phyloP scores from a whole-genome alignment of 2,888 invertebrate genomes.

The Lasioglossum malachurum region DNA sequence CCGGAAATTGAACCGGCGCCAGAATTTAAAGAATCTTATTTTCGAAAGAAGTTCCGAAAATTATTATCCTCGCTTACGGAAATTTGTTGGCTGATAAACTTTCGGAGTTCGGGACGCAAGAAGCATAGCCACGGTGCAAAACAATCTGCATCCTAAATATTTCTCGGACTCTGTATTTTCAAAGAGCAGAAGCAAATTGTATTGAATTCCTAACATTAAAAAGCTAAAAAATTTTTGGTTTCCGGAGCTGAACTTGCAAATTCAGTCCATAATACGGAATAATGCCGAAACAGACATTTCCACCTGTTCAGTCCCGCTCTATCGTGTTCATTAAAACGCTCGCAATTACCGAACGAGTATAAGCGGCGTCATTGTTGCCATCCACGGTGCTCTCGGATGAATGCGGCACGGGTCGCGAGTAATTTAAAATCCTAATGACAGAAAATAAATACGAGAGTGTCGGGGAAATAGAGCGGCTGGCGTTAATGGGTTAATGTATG shows the following conservation, averaged over 20 bases:
- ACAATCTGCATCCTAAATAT: background rate
- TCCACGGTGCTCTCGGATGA: background rate
- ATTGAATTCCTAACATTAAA: too few species aligned
- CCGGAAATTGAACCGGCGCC: constrained; percentile 9
- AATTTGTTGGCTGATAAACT: background rate
- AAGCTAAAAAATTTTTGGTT: too few species aligned
- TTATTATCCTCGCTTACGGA: background rate
- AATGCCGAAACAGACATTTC: background rate
- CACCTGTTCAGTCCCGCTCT: background rate
- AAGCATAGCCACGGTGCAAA: background rate
- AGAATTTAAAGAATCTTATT: constrained; percentile 12
- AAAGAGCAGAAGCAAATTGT: too few species aligned
- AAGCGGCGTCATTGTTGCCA: background rate
- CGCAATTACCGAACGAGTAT: background rate
- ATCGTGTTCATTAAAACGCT: background rate
- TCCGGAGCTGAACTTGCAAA: too few species aligned
- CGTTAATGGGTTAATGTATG: constrained; percentile 16
- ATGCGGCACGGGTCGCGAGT: background rate
- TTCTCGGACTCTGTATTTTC: background rate
- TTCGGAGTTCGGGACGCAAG: background rate
- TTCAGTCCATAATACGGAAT: too few species aligned
- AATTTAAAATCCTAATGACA: constrained; percentile 3
- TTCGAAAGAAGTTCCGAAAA: background rate
- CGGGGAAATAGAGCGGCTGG: background rate
- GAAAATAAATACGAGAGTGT: constrained; percentile 12